These are phyloP conservation scores for Lathronympha strigana DNA, from an alignment of 2,888 invertebrate species.

Conservation along the genomic window DNA sequence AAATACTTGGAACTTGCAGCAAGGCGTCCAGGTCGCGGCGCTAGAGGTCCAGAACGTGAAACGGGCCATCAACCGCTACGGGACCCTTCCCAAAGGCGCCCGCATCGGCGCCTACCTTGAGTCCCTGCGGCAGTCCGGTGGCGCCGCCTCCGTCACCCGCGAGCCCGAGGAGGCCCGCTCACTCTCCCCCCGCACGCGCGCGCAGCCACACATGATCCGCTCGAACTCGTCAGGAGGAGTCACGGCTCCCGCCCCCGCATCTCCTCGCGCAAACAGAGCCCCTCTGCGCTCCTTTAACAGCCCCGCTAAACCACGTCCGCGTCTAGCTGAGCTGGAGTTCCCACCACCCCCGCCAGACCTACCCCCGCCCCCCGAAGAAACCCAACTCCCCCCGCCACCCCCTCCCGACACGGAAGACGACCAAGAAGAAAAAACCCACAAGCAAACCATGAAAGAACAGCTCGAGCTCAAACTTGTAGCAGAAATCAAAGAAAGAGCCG, in stretches of 20 bases:
- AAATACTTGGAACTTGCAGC: slow-evolving; percentile 48
- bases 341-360: slow-evolving; percentile 93
- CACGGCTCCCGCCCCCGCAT: slow-evolving; percentile 82
- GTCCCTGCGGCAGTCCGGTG: slow-evolving; percentile 89
- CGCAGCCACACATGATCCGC: slow-evolving; percentile 93
- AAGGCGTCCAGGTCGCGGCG: slow-evolving; percentile 93
- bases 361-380: slow-evolving; percentile 90
- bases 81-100: slow-evolving; percentile 98
- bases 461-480: slow-evolving; percentile 91
- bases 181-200: slow-evolving; percentile 87
- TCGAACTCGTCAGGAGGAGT: slow-evolving; percentile 95
- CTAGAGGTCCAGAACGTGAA: slow-evolving; percentile 98
- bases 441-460: slow-evolving; percentile 90
- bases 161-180: slow-evolving; percentile 75
- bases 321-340: slow-evolving; percentile 92
- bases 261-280: slow-evolving; percentile 68
- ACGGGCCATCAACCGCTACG: slow-evolving; percentile 96
- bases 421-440: slow-evolving; percentile 62
- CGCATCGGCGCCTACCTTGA: slow-evolving; percentile 98
- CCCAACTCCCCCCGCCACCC: slow-evolving; percentile 70
- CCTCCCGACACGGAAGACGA: slow-evolving; percentile 76
- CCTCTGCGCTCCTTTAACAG: slow-evolving; percentile 81
- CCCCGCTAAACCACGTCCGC: slow-evolving; percentile 89
- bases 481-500: slow-evolving; percentile 92
- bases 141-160: slow-evolving; percentile 64